Base-by-base conservation (phyloP, 92 coral and sea anemone genomes). In the Umimayanthus chanpuru region DNA sequence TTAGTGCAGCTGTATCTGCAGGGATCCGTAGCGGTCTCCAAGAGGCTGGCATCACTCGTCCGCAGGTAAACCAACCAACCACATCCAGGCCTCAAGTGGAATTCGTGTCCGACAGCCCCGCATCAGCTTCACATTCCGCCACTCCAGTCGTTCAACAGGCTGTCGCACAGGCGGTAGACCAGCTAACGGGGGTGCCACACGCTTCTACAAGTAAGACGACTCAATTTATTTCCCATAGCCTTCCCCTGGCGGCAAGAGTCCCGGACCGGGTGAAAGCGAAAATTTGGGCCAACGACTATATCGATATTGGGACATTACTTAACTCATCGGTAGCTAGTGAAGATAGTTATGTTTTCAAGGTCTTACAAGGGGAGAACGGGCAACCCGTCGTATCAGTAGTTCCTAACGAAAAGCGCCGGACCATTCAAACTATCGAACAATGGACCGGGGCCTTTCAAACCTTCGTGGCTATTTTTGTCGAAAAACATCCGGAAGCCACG, bases 371-470 rank as follows among this genome's bases (percentile, higher is more conserved):
- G 38, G 86, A 68, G n/a, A 68, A 4, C 9, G 87, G 86, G 30
- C 86, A 82, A 82, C 86, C 47, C 1, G 77, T 67, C 1, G 36
- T 82, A 0, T 29, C 86, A 16, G 47, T 81, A 0, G 85, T 81
- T 3, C 85, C 85, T 1, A 61, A 58, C 18, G 50, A 81, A 8
- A 81, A 81, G 32, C 73, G 49, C 44, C 74, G 44, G 28, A 3
- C 73, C 38, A 58, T 81, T 29, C 72, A 83, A 21, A 82, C 64
- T 39, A 82, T 64, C 8, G 76, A 82, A 8, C 75, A 64, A 49
- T 82, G 77, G 77, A 66, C 86, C 44, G 10, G 75, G 20, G 61
- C 41, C 20, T 65, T 82, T 73, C 87, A 83, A 70, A 83, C 75
- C 29, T 83, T 70, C 38, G 78, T 41, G 9, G 47, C 61, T 8